Base-by-base conservation (phyloP, 2,113 vertebrate genomes). In the Prunella fulvescens region DNA sequence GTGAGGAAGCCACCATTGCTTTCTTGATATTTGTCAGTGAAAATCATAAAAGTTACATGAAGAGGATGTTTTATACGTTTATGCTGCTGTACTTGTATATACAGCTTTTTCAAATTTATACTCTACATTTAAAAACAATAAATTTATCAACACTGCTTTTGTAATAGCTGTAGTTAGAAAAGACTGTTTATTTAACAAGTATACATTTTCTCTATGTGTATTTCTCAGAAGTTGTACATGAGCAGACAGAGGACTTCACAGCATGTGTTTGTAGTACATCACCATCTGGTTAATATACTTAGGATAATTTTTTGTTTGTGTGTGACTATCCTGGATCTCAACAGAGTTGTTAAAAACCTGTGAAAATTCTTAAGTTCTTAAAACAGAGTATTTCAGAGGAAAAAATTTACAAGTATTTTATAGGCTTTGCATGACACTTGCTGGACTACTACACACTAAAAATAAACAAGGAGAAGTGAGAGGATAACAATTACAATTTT, bases 131-230 rank as follows among this genome's bases (percentile, higher is more conserved):
- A 50, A 69, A 93, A 81, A 2, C 37, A 54, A 48, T 12, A 74
- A 78, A 67, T 69, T 67, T 72, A 40, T 76, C 66, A 84, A 83
- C 58, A 44, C 11, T 44, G 51, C 33, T 85, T 92, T 40, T 74
- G 11, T 64, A 78, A 91, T 31, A 88, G 57, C 24, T 19, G 28
- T 77, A 67, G 53, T 47, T 93, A 78, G 95, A 93, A 96, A 96
- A 91, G n/a, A 70, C 25, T 86, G 22, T 96, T 93, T 57, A 86
- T 95, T 92, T 61, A 90, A 72, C 60, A 81, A 14, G 35, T 80
- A 35, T 28, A 83, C 18, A 29, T 77, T 78, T 78, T 85, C 44
- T 86, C 13, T 56, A 64, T 33, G 20, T 50, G 47, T 61, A 22
- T 64, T 93, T 20, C 89, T 86, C 19, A 50, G 20, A 92, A 48